Conservation (phyloP, 2,113 vertebrate genomes). For the Cebidichthys violaceus region DNA sequence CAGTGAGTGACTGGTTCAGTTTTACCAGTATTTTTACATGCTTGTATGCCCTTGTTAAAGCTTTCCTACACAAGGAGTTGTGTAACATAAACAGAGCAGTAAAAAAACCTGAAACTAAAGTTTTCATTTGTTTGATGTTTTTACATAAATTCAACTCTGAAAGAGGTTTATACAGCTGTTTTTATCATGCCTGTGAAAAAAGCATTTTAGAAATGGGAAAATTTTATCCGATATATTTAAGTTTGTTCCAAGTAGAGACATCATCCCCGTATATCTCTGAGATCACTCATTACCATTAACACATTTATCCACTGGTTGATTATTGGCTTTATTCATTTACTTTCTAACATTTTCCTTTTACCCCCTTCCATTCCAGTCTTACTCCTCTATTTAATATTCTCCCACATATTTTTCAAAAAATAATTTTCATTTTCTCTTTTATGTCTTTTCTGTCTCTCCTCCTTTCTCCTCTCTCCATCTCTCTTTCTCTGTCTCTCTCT, state of each 20-base stretch:
- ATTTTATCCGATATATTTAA: background rate
- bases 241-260: background rate
- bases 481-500: background rate
- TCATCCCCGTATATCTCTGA: background rate
- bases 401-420: background rate
- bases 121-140: background rate
- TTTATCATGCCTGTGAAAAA: background rate
- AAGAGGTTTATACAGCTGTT: background rate
- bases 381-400: background rate
- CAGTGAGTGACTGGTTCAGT: background rate
- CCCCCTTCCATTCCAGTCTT: background rate
- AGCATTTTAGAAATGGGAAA: background rate
- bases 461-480: background rate
- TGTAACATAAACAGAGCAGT: background rate
- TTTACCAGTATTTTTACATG: background rate
- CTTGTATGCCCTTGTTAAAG: background rate
- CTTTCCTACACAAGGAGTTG: background rate
- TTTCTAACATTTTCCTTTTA: background rate
- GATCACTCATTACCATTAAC: background rate
- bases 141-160: background rate
- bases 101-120: background rate
- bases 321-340: background rate
- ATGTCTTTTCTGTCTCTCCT: conserved; percentile 4
- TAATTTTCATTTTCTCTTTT: conserved; percentile 10
- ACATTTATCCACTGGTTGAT: background rate